Percentiles rank a stretch among this genome's conserved stretches.
phyloP scores from a whole-genome alignment of 2,113 vertebrate species.

The Ardeotis arabs region DNA sequence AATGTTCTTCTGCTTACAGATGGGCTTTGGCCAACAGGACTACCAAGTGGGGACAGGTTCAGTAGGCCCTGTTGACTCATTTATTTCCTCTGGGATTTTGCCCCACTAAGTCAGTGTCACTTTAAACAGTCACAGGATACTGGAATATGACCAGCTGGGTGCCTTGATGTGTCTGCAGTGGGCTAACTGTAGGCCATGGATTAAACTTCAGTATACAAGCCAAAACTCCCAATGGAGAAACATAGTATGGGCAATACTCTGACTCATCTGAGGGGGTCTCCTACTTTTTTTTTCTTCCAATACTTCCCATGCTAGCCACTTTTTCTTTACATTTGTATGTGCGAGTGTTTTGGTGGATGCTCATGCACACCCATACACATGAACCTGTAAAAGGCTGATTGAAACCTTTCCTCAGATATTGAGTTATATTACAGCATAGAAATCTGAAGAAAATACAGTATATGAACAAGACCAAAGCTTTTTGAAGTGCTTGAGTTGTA shows the following conservation, averaged over 20 bases:
- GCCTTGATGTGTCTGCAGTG: background rate
- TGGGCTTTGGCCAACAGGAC: background rate
- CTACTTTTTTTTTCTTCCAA: background rate
- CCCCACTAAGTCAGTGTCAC: background rate
- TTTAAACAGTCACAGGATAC: background rate
- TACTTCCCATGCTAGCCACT: background rate
- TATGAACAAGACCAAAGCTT: background rate
- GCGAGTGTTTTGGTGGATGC: background rate
- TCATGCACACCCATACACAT: fast-evolving
- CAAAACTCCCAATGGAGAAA: background rate
- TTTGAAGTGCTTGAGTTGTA: background rate
- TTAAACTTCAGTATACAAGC: background rate
- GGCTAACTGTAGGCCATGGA: too few relatives aligned
- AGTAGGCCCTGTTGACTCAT: background rate
- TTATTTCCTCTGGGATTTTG: background rate
- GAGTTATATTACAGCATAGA: background rate
- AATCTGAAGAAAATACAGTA: background rate
- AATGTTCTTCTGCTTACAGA: background rate
- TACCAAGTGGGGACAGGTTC: background rate
- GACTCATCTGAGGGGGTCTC: fast-evolving
- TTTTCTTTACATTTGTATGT: fast-evolving
- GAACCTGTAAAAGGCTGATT: background rate
- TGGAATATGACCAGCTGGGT: fast-evolving
- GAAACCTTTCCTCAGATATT: background rate
- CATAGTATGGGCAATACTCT: background rate